phyloP scores from a whole-genome alignment of 2,797 vertebrate genomes.

The Coracias cyanogaster region DNA sequence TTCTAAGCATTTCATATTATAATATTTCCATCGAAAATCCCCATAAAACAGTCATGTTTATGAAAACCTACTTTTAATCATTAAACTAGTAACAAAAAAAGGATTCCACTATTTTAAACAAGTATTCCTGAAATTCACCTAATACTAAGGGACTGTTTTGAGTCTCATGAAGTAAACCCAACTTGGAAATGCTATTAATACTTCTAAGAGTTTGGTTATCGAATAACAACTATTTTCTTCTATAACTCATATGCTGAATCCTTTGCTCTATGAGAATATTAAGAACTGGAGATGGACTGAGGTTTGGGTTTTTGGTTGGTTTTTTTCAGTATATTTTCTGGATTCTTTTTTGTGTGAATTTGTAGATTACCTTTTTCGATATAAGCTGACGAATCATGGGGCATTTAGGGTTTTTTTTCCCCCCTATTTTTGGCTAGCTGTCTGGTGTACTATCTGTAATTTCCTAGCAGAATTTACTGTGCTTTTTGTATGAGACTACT shows the following conservation, averaged over 20 bases:
- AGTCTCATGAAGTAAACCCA: neutral
- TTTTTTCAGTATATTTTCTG: neutral
- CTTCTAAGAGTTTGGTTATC: neutral
- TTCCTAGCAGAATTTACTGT: neutral
- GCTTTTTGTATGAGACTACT: neutral
- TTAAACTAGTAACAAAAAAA: neutral
- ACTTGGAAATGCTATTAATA: neutral
- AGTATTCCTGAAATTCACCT: neutral
- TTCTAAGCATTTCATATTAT: neutral
- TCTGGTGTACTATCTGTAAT: neutral
- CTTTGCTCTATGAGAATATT: neutral
- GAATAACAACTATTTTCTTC: neutral
- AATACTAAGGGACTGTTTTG: neutral
- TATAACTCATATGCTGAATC: neutral
- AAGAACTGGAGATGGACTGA: neutral
- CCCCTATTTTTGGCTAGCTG: neutral
- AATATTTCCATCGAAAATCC: neutral
- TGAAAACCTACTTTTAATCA: neutral
- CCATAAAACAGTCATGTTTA: neutral
- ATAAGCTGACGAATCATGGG: neutral
- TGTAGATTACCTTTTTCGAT: neutral
- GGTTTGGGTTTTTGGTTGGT: neutral
- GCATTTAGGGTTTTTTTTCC: neutral
- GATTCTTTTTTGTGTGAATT: neutral
- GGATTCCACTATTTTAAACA: neutral